phyloP scores from a whole-genome alignment of 2,888 invertebrate species.

The Sepiola atlantica region DNA sequence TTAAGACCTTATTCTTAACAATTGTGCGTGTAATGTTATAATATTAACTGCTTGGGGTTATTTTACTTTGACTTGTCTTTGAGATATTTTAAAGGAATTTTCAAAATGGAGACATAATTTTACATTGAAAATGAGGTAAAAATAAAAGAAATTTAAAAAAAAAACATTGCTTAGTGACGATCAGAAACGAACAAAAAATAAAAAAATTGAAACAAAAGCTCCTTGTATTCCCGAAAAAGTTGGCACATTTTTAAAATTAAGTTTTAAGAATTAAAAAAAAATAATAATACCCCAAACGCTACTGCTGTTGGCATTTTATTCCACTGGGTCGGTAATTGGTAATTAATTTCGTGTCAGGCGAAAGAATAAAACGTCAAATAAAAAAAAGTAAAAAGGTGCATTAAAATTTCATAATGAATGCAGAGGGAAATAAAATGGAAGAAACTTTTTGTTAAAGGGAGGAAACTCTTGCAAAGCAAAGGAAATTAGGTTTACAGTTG shows the following conservation, averaged over 20 bases:
- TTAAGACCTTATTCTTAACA: too few relatives aligned
- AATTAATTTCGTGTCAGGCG: background rate
- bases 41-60: background rate
- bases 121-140: background rate
- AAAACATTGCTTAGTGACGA: background rate
- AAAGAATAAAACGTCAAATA: too few relatives aligned
- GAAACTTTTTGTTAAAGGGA: background rate
- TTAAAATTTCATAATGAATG: background rate
- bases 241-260: background rate
- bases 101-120: background rate
- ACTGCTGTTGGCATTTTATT: background rate
- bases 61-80: background rate
- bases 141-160: background rate
- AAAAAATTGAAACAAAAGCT: background rate
- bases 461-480: conserved; percentile 32
- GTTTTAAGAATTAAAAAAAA: too few relatives aligned
- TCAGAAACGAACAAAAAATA: background rate
- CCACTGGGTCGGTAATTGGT: background rate
- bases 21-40: too few relatives aligned
- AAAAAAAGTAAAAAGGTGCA: background rate
- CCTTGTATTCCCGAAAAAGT: background rate
- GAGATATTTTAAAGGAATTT: background rate
- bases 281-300: background rate
- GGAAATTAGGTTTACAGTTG: background rate
- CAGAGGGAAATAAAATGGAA: background rate